phyloP scores from a whole-genome alignment of 2,113 vertebrate genomes.

The Sinocyclocheilus maitianheensis region DNA sequence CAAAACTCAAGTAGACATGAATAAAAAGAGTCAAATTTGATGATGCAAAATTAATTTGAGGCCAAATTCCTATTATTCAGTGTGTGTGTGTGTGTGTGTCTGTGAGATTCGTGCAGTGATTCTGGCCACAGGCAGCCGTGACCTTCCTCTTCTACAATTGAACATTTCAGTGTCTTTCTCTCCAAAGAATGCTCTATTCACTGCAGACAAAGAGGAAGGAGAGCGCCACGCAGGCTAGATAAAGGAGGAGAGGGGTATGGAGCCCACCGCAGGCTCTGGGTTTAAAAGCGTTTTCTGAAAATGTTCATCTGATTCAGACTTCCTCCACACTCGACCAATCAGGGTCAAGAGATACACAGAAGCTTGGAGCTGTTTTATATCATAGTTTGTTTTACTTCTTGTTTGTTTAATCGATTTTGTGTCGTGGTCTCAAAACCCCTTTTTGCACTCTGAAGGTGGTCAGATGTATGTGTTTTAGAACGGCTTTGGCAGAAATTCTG shows the following conservation, averaged over 20 bases:
- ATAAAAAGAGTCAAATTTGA: background rate
- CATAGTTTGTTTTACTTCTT: background rate
- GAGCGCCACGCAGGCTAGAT: background rate
- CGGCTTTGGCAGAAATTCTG: background rate
- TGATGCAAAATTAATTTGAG: background rate
- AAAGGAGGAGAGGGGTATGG: conserved; percentile 32
- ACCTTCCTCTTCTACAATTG: conserved; percentile 16
- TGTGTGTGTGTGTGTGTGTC: background rate
- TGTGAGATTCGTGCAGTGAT: background rate
- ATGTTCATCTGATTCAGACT: conserved; percentile 23
- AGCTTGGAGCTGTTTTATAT: background rate
- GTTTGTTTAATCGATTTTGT: background rate
- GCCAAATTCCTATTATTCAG: background rate
- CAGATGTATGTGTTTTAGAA: background rate
- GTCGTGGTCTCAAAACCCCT: background rate
- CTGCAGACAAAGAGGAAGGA: conserved; percentile 33
- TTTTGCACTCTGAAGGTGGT: background rate
- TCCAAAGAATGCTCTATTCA: conserved; percentile 19
- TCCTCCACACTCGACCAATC: conserved; percentile 14
- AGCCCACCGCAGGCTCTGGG: conserved; percentile 22
- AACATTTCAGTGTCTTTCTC: conserved; percentile 16
- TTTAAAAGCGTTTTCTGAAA: conserved; percentile 37
- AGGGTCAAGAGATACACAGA: background rate
- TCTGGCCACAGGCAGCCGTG: conserved; percentile 15
- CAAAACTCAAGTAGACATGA: background rate